Evolutionary conservation across 92 coral and sea anemone genomes (phyloP), one percentile per base, ranked within the genome.

Genomic region (Chrysogorgia sp.): DNA sequence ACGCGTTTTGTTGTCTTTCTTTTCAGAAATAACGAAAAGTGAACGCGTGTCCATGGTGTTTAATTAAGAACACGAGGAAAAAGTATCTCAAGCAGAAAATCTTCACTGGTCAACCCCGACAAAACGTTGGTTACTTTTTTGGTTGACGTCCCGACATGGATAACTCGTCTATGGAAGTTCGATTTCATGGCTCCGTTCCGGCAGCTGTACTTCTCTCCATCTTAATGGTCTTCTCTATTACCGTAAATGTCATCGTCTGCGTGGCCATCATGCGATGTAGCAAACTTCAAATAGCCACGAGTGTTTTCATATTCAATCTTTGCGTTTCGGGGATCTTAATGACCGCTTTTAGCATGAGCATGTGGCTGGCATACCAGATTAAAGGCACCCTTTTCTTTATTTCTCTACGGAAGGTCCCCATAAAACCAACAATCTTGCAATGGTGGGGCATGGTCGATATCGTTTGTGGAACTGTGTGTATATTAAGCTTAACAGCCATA

Each of bases 341-440:
- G 10, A 88, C 96, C 9, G 56, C 88, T 9, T 85, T 92, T n/a
- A 92, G 97, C 22, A 92, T 92, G 97, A 92, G 92, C 2, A 87
- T 92, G 14, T 92, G 96, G 92, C 81, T 89, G 45, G 28, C 86
- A 1, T 88, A 82, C 77, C 87, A 90, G 66, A 43, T 92, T 28
- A 87, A 85, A 20, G 90, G 63, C 14, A 62, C 83, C 8, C 62
- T 74, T 6, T n/a, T 60, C 31, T 22, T 34, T 7, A 67, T 75
- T 1, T 22, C 71, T 25, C 85, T 92, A 23, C 92, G 96, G 0
- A 63, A 3, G 8, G 68, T 14, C 59, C 17, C 6, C 59, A 17
- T 5, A 23, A 7, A 59, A 19, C n/a, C n/a, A n/a, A n/a, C n/a
- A n/a, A 87, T 90, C 33, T 52, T 92, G 25, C 10, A 9, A 13